These are phyloP conservation scores for Drosophila burlai DNA, from an alignment of 1,140 invertebrate genomes.

Conservation along the genomic window DNA sequence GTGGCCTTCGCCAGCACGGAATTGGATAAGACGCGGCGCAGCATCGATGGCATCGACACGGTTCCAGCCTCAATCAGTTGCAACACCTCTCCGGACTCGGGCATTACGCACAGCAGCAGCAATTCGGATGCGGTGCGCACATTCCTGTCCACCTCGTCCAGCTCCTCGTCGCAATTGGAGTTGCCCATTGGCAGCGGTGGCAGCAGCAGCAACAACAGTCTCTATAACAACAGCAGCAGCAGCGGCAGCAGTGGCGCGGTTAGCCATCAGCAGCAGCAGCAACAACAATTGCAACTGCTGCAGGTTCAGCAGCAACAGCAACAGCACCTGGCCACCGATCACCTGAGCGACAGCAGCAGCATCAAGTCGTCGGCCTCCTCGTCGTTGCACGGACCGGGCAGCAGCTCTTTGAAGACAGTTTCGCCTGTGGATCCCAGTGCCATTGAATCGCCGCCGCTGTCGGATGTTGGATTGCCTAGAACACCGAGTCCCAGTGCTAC, in stretches of 20 bases:
- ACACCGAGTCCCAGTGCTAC: constrained; percentile 88
- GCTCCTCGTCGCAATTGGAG: constrained; percentile 79
- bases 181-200: constrained; percentile 71
- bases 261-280: constrained; percentile 30
- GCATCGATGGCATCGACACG: constrained; percentile 88
- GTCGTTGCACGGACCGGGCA: constrained; percentile 50
- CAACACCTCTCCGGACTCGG: constrained; percentile 91
- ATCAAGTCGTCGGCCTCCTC: constrained; percentile 72
- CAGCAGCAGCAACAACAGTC: constrained; percentile 53
- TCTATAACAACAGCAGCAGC: constrained; percentile 31
- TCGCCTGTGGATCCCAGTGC: constrained; percentile 72
- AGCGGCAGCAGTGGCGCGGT: not conserved
- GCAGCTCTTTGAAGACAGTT: constrained; percentile 66
- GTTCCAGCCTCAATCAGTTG: constrained; percentile 86
- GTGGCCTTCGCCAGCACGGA: constrained; percentile 95
- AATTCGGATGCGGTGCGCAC: constrained; percentile 86
- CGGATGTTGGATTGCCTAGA: constrained; percentile 88
- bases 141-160: constrained; percentile 86
- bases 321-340: constrained; percentile 58
- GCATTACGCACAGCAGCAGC: constrained; percentile 88
- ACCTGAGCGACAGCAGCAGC: constrained; percentile 79
- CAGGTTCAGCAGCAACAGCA: constrained; percentile 21
- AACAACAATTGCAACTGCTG: constrained; percentile 27
- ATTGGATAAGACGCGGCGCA: constrained; percentile 90
- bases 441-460: constrained; percentile 86